Evolutionary conservation across 2,113 vertebrate species (phyloP).

Genomic region (human): DNA sequence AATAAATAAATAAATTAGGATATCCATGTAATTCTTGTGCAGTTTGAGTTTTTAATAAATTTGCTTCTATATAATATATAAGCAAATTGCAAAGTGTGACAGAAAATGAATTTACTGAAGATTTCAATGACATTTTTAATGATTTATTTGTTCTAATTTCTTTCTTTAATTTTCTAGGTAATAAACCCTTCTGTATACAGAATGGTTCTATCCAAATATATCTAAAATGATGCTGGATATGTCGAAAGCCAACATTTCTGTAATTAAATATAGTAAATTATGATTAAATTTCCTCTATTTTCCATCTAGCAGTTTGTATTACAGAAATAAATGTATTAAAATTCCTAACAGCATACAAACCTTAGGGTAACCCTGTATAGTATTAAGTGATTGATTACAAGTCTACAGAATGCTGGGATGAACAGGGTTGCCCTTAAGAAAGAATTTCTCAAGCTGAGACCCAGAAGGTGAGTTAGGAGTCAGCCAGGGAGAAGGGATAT

Average conservation of each 20-base stretch:
- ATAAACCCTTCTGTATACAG: slow-evolving; percentile 36
- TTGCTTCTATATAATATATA: neutral
- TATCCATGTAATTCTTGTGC: neutral
- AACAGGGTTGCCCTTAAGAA: neutral
- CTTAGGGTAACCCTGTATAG: neutral
- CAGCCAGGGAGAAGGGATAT: neutral
- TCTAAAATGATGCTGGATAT: slow-evolving; percentile 42
- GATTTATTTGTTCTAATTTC: slow-evolving; percentile 57
- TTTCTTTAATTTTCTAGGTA: slow-evolving; percentile 67
- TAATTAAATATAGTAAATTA: slow-evolving; percentile 57
- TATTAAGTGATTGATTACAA: neutral
- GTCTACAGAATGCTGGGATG: neutral
- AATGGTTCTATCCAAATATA: slow-evolving; percentile 31
- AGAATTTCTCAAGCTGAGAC: neutral
- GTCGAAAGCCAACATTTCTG: slow-evolving; percentile 44
- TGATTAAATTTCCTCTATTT: slow-evolving; percentile 21
- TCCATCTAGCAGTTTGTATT: slow-evolving; percentile 24
- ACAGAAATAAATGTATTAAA: slow-evolving; percentile 39
- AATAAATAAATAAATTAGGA: neutral
- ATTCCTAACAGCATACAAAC: neutral
- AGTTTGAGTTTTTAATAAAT: slow-evolving; percentile 53
- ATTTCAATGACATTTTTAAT: slow-evolving; percentile 52
- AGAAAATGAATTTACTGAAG: slow-evolving; percentile 21
- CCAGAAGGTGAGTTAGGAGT: neutral
- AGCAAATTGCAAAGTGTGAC: slow-evolving; percentile 55